Evolutionary conservation across 2,797 vertebrate genomes (phyloP), one percentile per base, ranked within the genome.

Genomic region (Lepilemur septentrionalis): DNA sequence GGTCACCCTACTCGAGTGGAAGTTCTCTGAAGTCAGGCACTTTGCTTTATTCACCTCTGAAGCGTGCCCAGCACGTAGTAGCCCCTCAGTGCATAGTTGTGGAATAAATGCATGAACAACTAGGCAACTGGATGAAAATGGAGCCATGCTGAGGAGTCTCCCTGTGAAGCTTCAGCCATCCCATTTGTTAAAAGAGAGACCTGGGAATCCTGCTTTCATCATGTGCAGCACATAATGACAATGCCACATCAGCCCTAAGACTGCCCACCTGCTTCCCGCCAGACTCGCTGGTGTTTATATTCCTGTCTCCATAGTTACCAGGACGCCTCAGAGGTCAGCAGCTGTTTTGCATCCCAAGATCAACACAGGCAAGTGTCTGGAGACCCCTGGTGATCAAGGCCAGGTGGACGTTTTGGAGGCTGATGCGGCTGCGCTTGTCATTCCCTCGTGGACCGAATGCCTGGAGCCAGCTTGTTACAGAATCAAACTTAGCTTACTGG

Each of bases 281-380:
- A 18, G 3, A 50, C 69, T 59, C 82, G 2, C 9, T 23, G 22
- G 23, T 76, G 69, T 79, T 78, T 94, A 59, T 55, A 89, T 79
- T 94, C 57, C 73, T 28, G 67, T 86, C 91, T 89, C 91, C 86
- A 83, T 23, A 48, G 93, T 38, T 41, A 94, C 93, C 0, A 1
- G 79, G 78, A 78, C 0, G 0, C 90, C 75, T 67, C 84, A 22
- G 76, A 76, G 84, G 75, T 76, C 93, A 41, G 86, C 95, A 90
- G 85, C 94, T 86, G 82, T 20, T 94, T 69, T 72, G 41, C 75
- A 89, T 94, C 79, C 85, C 83, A 85, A 89, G 91, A 93, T 93
- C 85, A 89, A 91, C 82, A 91, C 82, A 55, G 82, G 32, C 46
- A 1, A 65, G 76, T n/a, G 84, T 93, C 80, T 65, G 90, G 92